phyloP scores from a whole-genome alignment of 2,797 vertebrate species.

The Leptoclinus maculatus region DNA sequence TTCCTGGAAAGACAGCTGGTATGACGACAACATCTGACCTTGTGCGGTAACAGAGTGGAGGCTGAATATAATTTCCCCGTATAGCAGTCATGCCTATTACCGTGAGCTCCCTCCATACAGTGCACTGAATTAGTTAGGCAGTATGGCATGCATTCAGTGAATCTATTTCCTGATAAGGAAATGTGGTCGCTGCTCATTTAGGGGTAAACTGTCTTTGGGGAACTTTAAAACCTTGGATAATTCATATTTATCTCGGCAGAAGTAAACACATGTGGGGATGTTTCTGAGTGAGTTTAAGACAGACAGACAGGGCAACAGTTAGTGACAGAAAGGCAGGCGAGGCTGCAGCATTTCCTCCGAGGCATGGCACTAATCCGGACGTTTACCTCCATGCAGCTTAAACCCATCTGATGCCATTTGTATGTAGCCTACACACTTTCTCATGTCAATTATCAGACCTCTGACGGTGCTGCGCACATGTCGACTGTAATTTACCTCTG shows the following conservation, averaged over 20 bases:
- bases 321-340: conserved; percentile 39
- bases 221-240: conserved; percentile 22
- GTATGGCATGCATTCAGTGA: conserved; percentile 17
- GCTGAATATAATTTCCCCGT: conserved; percentile 33
- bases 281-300: not conserved
- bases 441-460: conserved; percentile 47
- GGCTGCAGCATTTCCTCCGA: conserved; percentile 32
- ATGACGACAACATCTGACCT: conserved; percentile 38
- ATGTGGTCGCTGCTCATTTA: not conserved
- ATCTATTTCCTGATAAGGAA: conserved; percentile 12
- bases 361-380: conserved; percentile 17
- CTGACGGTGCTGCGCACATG: conserved; percentile 28
- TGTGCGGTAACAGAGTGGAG: conserved; percentile 15
- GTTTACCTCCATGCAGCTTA: conserved; percentile 41
- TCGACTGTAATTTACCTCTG: conserved; percentile 42
- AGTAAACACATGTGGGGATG: conserved; percentile 16
- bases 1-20: conserved; percentile 49
- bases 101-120: conserved; percentile 4
- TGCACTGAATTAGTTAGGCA: not conserved
- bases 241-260: conserved; percentile 5
- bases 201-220: conserved; percentile 7
- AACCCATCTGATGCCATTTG: conserved; percentile 52
- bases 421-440: conserved; percentile 45
- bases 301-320: conserved; percentile 29
- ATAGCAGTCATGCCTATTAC: conserved; percentile 12